A percentile compares a stretch with the other conserved stretches of the same genome.
These are phyloP conservation scores for Cyprinus carpio DNA, from an alignment of 2,113 vertebrate genomes.

Conservation along the genomic window DNA sequence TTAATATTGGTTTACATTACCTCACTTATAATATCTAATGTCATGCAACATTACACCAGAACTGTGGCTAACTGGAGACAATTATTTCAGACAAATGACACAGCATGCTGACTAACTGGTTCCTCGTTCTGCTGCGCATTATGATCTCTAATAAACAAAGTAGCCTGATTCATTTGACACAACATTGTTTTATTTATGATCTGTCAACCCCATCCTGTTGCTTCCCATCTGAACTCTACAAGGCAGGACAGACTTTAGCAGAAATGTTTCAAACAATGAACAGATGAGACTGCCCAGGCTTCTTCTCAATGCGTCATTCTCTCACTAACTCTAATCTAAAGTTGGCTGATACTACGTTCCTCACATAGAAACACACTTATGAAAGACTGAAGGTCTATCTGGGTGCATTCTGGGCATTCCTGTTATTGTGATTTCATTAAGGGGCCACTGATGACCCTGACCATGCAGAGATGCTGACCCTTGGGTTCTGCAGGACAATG, in stretches of 20 bases:
- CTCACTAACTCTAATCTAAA: background rate
- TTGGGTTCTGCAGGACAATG: conserved; percentile 53
- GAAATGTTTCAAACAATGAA: conserved; percentile 2
- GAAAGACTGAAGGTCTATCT: conserved; percentile 15
- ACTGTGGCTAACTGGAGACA: background rate
- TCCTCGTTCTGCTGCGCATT: background rate
- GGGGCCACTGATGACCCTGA: conserved; percentile 62
- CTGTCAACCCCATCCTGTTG: background rate
- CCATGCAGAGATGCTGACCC: conserved; percentile 67
- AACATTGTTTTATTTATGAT: background rate
- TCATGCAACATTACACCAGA: conserved; percentile 21
- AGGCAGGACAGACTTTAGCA: background rate
- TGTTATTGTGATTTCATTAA: conserved; percentile 73
- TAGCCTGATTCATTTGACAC: background rate
- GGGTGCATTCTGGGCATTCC: conserved; percentile 67
- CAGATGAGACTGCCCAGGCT: background rate
- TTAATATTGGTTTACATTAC: background rate
- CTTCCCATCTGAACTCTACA: background rate
- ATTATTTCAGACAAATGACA: background rate
- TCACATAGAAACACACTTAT: conserved; percentile 9
- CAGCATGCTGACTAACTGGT: background rate
- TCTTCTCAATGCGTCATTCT: background rate
- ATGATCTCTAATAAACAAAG: background rate
- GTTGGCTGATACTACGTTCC: background rate
- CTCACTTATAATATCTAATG: background rate